Base-by-base conservation (phyloP, 2,888 invertebrate genomes). In the Synergus laeviventris region DNA sequence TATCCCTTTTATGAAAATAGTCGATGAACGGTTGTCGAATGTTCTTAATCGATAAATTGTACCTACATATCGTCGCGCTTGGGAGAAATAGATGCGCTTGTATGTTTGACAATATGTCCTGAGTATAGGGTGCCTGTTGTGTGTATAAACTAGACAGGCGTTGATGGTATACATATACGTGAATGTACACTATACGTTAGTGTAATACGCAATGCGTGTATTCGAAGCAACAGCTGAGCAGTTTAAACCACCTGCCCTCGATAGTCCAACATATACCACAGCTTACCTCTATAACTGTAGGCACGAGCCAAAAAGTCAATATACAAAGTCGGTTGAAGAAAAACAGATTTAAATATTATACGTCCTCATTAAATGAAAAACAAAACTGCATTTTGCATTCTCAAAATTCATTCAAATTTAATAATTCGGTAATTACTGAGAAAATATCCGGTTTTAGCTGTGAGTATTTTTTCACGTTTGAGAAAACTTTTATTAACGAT, bases 161-260 rank as follows among this genome's bases (percentile, higher is more conserved):
- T 70, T 70, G 45, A 70, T 70, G 70, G 36, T n/a, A 31, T 31
- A 80, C 76, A 18, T n/a, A 31, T 31, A 80, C 76, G 77, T 81
- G 62, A 54, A 54, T 75, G 42, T 64, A 56, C 73, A 70, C 42
- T 42, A 31, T 31, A 42, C 45, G 49, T 75, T 45, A 21, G 73
- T 73, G 64, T 39, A 49, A 36, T 49, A 64, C 42, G 74, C 70
- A 77, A 79, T 83, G 79, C 77, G 83, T 79, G 79, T 77, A 79
- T 78, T 75, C 81, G 85, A 87, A 87, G 89, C 89, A 89, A 88
- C 89, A 89, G 89, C 89, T 89, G 89, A 89, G 86, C 86, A 84
- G 84, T 84, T 86, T 81, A 81, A 84, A 86, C 84, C 89, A 89
- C 89, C 89, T 89, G 87, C 88, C 84, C 82, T 84, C 84, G 83